phyloP scores from a whole-genome alignment of 1,140 invertebrate species.

The Asobara japonica region DNA sequence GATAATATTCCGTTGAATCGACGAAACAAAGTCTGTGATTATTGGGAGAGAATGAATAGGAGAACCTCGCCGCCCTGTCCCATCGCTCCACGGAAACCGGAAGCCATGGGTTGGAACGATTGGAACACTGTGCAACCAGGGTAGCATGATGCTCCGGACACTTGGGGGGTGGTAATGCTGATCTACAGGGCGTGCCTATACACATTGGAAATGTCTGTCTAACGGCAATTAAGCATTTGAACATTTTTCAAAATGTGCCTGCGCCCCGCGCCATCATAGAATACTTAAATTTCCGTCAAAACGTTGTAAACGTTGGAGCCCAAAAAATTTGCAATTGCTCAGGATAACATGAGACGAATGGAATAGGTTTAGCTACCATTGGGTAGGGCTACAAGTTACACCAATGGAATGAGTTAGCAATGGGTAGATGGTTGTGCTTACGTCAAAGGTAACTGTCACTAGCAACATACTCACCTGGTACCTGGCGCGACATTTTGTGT shows the following conservation, averaged over 20 bases:
- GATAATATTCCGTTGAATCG: background rate
- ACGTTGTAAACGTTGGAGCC: conserved; percentile 45
- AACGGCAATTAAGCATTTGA: conserved; percentile 24
- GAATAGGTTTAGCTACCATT: conserved; percentile 9
- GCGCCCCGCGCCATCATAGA: background rate
- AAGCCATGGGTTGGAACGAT: conserved; percentile 61
- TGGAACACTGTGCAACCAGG: conserved; percentile 52
- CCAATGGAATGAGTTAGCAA: background rate
- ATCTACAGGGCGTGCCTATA: background rate
- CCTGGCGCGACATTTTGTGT: conserved; percentile 60
- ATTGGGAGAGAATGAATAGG: conserved; percentile 34
- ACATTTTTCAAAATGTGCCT: conserved; percentile 2
- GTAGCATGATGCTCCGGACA: conserved; percentile 31
- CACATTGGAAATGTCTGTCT: background rate
- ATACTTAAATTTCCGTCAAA: conserved; percentile 24
- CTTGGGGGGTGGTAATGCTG: background rate
- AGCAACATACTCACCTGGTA: conserved; percentile 56
- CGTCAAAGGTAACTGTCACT: conserved; percentile 14
- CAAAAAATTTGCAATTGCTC: conserved; percentile 53
- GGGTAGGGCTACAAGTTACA: conserved; percentile 52
- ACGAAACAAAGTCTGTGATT: background rate
- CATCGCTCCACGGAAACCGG: conserved; percentile 12
- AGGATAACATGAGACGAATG: conserved; percentile 57
- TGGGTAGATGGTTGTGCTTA: background rate
- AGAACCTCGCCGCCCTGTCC: background rate